Conservation (phyloP, 2,888 invertebrate species). For the Pyralis farinalis region DNA sequence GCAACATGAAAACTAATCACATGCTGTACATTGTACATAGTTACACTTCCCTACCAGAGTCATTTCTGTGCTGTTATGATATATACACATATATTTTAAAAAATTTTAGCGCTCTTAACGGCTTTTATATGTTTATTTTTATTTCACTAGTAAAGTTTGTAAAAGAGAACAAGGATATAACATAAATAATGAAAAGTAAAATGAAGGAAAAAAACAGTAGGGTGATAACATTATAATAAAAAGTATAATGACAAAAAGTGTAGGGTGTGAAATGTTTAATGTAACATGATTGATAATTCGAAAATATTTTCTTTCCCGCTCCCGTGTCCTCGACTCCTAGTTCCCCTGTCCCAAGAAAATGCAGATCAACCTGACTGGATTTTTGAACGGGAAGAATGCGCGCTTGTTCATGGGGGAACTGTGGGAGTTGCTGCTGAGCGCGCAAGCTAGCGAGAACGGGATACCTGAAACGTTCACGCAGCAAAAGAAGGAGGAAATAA, state of each 20-base stretch:
- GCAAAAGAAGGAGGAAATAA: slow-evolving; percentile 97
- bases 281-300: slow-evolving; percentile 40
- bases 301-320: slow-evolving; percentile 64
- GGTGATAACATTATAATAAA: slow-evolving; percentile 4
- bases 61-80: slow-evolving; percentile 40
- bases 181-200: slow-evolving; percentile 2
- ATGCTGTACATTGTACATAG: slow-evolving; percentile 40
- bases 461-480: slow-evolving; percentile 97
- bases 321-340: slow-evolving; percentile 79
- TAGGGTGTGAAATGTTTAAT: slow-evolving; percentile 35
- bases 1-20: slow-evolving; percentile 41
- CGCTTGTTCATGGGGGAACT: slow-evolving; percentile 98
- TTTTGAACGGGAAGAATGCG: slow-evolving; percentile 98
- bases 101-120: slow-evolving; percentile 49
- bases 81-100: neutral
- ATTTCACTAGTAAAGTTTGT: slow-evolving; percentile 7
- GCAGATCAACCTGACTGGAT: slow-evolving; percentile 99
- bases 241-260: slow-evolving; percentile 13
- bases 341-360: slow-evolving; percentile 98
- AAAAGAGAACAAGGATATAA: slow-evolving; percentile 6
- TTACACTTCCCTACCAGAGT: slow-evolving; percentile 70
- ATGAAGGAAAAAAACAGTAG: slow-evolving; percentile 13
- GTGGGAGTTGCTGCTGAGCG: slow-evolving; percentile 97
- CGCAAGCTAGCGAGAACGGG: slow-evolving; percentile 96
- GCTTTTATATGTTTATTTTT: slow-evolving; percentile 40